Evolutionary conservation across 1,140 invertebrate genomes (phyloP), one percentile per base, ranked within the genome.

Genomic region (Homalodisca vitripennis): DNA sequence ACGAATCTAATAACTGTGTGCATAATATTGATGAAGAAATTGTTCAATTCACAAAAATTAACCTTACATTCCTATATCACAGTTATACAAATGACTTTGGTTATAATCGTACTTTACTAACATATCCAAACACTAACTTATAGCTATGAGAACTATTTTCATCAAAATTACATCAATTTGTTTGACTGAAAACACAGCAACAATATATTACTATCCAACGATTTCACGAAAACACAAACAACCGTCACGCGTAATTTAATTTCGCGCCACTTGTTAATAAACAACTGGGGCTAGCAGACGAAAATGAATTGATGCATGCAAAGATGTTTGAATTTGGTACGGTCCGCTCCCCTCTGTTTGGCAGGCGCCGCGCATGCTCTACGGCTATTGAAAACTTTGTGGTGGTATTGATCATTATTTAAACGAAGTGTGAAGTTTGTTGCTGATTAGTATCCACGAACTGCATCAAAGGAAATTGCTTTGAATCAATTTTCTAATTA

Each of bases 401-500:
- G 27, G 24, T 12, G 55, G 22, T 60, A 60, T 60, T 30, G 55
- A 60, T n/a, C n/a, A n/a, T 30, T 29, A 30, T 60, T 60, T 60
- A 60, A 60, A 27, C 27, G 29, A 60, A 30, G 55, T 30, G 55
- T 60, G 55, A 60, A 13, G 55, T 6, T 60, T 27, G 27, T 26
- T 24, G 55, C n/a, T 24, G 55, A 26, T 30, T 27, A n/a, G 29
- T 22, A 10, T 26, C 14, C 3, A 60, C 24, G 6, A 60, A 22
- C 22, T 22, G 55, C n/a, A 60, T 2, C 27, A 27, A 6, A 22
- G 6, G 34, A n/a, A 6, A 60, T 60, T 27, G 10, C 26, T 60
- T 60, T 29, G 27, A 60, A 60, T 60, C 55, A 60, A 60, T 60
- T 60, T 60, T 24, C 55, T 60, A 60, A 60, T 60, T 60, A 60